phyloP scores from a whole-genome alignment of 1,140 invertebrate genomes.

The Diprion similis region DNA sequence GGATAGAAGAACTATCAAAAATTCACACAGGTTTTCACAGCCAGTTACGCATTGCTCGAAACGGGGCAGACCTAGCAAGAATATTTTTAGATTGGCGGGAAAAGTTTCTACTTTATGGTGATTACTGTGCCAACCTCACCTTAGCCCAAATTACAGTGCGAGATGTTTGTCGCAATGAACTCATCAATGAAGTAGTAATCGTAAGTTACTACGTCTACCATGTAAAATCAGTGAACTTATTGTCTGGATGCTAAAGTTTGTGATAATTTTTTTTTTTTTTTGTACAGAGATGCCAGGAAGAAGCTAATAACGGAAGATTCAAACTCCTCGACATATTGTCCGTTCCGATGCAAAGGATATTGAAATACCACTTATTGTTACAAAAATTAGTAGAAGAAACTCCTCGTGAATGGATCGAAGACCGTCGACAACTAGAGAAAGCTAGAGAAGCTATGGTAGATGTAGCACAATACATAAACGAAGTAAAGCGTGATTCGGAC shows the following conservation, averaged over 20 bases:
- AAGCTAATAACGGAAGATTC: slow-evolving; percentile 94
- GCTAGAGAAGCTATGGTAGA: slow-evolving; percentile 98
- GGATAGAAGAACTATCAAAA: slow-evolving; percentile 87
- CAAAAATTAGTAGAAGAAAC: slow-evolving; percentile 94
- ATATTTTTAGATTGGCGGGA: slow-evolving; percentile 91
- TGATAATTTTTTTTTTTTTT: slow-evolving; percentile 25
- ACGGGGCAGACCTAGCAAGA: slow-evolving; percentile 59
- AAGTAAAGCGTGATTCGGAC: slow-evolving; percentile 97
- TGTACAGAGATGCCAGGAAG: slow-evolving; percentile 89
- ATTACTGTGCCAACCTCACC: slow-evolving; percentile 93
- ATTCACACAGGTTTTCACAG: slow-evolving; percentile 85
- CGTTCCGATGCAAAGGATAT: slow-evolving; percentile 96
- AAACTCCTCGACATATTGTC: slow-evolving; percentile 93
- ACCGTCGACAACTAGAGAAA: slow-evolving; percentile 80
- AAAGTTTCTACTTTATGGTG: slow-evolving; percentile 91
- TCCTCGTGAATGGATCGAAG: slow-evolving; percentile 79
- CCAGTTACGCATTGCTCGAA: slow-evolving; percentile 76
- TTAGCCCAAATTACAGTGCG: slow-evolving; percentile 79
- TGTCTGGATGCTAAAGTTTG: slow-evolving; percentile 10
- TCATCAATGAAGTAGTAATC: slow-evolving; percentile 65
- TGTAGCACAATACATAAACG: slow-evolving; percentile 96
- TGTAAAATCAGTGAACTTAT: neutral
- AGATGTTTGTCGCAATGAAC: slow-evolving; percentile 73
- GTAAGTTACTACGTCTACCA: slow-evolving; percentile 52
- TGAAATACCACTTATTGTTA: slow-evolving; percentile 95